Percentiles rank a stretch among this genome's conserved stretches.
These are phyloP conservation scores for Nymphalis io DNA, from an alignment of 1,140 invertebrate species.

Conservation along the genomic window DNA sequence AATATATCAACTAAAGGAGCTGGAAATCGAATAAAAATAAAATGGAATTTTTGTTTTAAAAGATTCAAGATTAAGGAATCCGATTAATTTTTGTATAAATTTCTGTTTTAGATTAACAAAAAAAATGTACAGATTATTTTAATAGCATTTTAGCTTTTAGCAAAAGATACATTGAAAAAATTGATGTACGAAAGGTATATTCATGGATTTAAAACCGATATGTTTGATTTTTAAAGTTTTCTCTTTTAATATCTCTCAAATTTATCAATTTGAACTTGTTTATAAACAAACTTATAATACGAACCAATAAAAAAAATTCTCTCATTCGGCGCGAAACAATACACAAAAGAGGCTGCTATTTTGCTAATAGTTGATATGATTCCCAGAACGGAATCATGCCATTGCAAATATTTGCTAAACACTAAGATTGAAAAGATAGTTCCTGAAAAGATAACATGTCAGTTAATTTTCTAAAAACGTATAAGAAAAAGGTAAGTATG, in stretches of 20 bases:
- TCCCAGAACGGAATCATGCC: constrained; percentile 76
- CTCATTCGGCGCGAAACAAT: constrained; percentile 72
- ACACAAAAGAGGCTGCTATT: constrained; percentile 69
- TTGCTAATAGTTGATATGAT: constrained; percentile 75
- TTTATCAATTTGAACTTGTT: too few species aligned
- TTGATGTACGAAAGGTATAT: too few species aligned
- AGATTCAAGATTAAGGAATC: not conserved
- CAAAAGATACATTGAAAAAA: too few species aligned
- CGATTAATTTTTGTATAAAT: too few species aligned
- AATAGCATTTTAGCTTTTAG: too few species aligned
- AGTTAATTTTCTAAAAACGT: not conserved
- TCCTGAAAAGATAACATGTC: constrained; percentile 59
- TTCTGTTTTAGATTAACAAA: too few species aligned
- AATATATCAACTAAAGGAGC: constrained; percentile 78
- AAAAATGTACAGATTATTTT: too few species aligned
- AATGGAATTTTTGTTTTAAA: not conserved
- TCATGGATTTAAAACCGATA: too few species aligned
- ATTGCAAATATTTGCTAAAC: constrained; percentile 72
- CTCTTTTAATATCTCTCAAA: too few species aligned
- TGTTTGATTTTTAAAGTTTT: too few species aligned
- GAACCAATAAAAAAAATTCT: constrained; percentile 73
- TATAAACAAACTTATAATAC: constrained; percentile 15
- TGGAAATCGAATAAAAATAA: constrained; percentile 44
- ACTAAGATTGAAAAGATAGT: constrained; percentile 72
- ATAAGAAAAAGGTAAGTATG: too few species aligned